Base-by-base conservation (phyloP, 2,888 invertebrate species). In the Orchesella flavescens region DNA sequence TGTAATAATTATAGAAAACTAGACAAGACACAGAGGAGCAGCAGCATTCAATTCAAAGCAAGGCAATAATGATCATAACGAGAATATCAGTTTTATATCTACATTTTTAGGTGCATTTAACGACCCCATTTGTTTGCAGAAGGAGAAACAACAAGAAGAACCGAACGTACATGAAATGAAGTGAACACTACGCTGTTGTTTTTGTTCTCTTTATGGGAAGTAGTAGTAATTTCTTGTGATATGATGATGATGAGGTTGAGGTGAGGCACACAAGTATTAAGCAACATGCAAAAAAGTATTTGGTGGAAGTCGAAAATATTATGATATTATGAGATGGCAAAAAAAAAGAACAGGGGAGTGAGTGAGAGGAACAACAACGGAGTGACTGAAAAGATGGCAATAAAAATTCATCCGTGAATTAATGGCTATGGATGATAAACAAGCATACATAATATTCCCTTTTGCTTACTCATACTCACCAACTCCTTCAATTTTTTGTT, bases 111-210 rank as follows among this genome's bases (percentile, higher is more conserved):
- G 59, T 49, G 49, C 49, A 79, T 72, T 79, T 80, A 80, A 80
- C 79, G 73, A 80, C 73, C 65, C 63, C 63, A 79, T 80, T 80
- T 80, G 79, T 80, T 73, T 80, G 79, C 79, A 73, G 46, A 44
- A 57, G 73, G 55, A 73, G 66, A 66, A 80, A 73, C 24, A 59
- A 75, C 49, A 15, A 9, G 59, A 7, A 3, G 59, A 7, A 3
- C 21, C 43, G 57, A 34, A 34, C 34, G n/a, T n/a, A n/a, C n/a
- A n/a, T n/a, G n/a, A n/a, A n/a, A n/a, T n/a, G n/a, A n/a, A n/a
- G n/a, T n/a, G n/a, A n/a, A n/a, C n/a, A n/a, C n/a, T n/a, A n/a
- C n/a, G n/a, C n/a, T n/a, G n/a, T n/a, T n/a, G n/a, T n/a, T n/a
- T 34, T 7, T 34, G 34, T 34, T 34, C n/a, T 34, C 34, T 34